These are phyloP conservation scores for Megalops cyprinoides DNA, from an alignment of 2,797 vertebrate species.

Conservation along the genomic window DNA sequence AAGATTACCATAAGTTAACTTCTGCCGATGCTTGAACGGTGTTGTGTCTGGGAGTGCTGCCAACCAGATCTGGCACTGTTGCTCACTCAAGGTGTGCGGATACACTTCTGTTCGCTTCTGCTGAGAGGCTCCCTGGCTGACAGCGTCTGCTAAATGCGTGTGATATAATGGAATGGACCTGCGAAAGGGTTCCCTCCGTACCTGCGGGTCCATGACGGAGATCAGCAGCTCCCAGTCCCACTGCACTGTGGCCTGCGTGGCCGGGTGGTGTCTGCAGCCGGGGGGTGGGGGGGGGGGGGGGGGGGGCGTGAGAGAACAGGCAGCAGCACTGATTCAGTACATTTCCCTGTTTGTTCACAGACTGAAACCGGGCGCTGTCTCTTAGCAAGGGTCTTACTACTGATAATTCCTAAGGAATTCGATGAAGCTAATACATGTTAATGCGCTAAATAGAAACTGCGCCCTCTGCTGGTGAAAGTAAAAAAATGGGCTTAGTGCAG, in stretches of 20 bases:
- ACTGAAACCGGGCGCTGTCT: background rate
- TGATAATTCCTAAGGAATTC: background rate
- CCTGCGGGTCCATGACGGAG: constrained; percentile 81
- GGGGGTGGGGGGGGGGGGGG: too few relatives aligned
- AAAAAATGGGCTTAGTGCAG: background rate
- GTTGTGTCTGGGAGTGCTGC: too few relatives aligned
- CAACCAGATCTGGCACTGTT: too few relatives aligned
- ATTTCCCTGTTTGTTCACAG: background rate
- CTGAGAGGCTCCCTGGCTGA: too few relatives aligned
- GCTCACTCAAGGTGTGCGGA: too few relatives aligned
- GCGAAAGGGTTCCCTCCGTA: constrained; percentile 56
- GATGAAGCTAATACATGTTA: background rate
- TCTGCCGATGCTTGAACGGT: too few relatives aligned
- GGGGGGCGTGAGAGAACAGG: background rate
- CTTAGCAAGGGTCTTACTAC: background rate
- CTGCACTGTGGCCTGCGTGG: constrained; percentile 70
- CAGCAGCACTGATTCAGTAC: too few relatives aligned
- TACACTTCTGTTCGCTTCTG: too few relatives aligned
- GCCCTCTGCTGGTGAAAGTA: background rate
- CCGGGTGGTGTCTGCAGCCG: constrained; percentile 82
- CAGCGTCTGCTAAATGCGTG: too few relatives aligned
- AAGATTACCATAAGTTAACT: too few relatives aligned
- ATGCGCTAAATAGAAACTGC: background rate
- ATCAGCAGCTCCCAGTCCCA: constrained; percentile 91
- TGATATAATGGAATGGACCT: too few relatives aligned